A percentile compares a stretch with the other conserved stretches of the same genome.
These are phyloP conservation scores for Siniperca scherzeri DNA, from an alignment of 2,797 vertebrate genomes.

Conservation along the genomic window DNA sequence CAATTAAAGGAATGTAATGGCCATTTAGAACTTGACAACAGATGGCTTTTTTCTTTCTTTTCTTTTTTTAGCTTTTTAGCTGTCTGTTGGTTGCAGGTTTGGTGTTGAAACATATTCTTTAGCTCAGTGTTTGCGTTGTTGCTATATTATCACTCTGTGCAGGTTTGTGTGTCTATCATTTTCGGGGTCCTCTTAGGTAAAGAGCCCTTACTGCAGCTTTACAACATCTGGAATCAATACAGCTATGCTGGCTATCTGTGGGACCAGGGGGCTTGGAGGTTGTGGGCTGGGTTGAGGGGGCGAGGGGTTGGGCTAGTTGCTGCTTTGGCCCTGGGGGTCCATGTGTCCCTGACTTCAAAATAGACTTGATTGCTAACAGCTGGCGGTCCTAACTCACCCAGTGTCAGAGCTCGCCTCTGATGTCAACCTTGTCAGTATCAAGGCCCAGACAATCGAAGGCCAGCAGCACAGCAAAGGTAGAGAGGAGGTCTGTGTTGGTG, in stretches of 20 bases:
- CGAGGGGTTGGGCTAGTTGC: constrained; percentile 80
- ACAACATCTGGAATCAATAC: constrained; percentile 90
- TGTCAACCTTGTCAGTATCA: constrained; percentile 91
- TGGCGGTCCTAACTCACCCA: constrained; percentile 89
- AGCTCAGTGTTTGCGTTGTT: constrained; percentile 34
- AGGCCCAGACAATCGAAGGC: constrained; percentile 84
- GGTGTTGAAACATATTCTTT: background rate
- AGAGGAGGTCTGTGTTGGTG: constrained; percentile 48
- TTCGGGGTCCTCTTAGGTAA: constrained; percentile 83
- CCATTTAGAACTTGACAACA: background rate
- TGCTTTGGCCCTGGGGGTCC: constrained; percentile 89
- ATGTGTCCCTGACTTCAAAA: constrained; percentile 91
- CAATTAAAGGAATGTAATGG: background rate
- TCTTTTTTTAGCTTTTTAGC: background rate
- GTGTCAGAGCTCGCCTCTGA: constrained; percentile 89
- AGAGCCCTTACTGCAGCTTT: constrained; percentile 67
- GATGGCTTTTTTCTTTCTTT: background rate
- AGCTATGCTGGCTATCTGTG: constrained; percentile 81
- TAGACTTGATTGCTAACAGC: constrained; percentile 91
- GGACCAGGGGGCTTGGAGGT: constrained; percentile 78
- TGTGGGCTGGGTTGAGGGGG: constrained; percentile 58
- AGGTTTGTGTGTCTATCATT: constrained; percentile 68
- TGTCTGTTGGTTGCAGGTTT: background rate
- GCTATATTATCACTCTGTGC: constrained; percentile 37
- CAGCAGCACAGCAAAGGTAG: constrained; percentile 66